These are phyloP conservation scores for Cyrtodaria siliqua DNA, from an alignment of 2,888 invertebrate genomes.

Conservation along the genomic window DNA sequence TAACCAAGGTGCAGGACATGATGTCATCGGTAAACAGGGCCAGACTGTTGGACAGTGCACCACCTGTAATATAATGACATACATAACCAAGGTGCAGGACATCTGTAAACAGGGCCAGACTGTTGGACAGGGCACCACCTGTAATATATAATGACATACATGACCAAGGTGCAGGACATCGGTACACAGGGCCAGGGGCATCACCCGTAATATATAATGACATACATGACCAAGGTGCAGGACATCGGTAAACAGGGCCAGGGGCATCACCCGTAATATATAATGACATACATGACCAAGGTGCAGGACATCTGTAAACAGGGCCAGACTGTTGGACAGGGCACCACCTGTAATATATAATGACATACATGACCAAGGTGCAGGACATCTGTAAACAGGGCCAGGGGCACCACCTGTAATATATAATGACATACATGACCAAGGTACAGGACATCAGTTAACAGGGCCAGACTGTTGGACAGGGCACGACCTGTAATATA, in stretches of 20 bases:
- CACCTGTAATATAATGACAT: conserved; percentile 88
- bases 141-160: conserved; percentile 60
- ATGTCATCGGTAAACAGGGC: conserved; percentile 98
- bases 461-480: conserved; percentile 93
- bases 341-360: conserved; percentile 89
- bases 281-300: conserved; percentile 89
- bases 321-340: conserved; percentile 91
- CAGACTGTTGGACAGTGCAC: conserved; percentile 91
- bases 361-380: conserved; percentile 91
- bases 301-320: conserved; percentile 99
- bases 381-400: conserved; percentile 98
- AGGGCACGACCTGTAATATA: conserved; percentile 89
- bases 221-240: too few relatives aligned
- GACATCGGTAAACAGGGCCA: too few relatives aligned
- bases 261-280: too few relatives aligned
- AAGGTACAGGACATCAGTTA: conserved; percentile 99
- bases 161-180: too few relatives aligned
- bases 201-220: too few relatives aligned
- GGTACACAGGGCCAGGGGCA: too few relatives aligned
- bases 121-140: conserved; percentile 92
- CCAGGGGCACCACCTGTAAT: conserved; percentile 90
- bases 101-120: conserved; percentile 96
- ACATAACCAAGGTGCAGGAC: conserved; percentile 95
- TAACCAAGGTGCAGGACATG: too few relatives aligned
- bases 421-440: conserved; percentile 87